Conservation (phyloP, 2,797 vertebrate genomes). For the Pipistrellus pygmaeus region DNA sequence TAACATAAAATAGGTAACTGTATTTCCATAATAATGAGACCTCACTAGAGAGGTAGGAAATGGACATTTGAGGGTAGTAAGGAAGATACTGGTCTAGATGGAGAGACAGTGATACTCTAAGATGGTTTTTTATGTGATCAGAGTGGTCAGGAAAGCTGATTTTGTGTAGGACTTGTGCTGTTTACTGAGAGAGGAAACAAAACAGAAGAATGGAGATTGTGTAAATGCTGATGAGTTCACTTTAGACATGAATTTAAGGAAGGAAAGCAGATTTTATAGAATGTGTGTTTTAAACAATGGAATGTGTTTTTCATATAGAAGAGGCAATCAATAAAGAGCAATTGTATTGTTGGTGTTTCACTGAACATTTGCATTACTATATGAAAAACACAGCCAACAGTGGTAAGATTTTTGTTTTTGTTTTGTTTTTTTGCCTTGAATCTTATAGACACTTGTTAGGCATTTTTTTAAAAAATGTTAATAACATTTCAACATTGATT, state of each 20-base stretch:
- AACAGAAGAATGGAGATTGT: constrained; percentile 42
- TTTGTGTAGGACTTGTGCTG: neutral
- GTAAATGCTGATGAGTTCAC: neutral
- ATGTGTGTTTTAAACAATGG: neutral
- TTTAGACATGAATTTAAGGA: constrained; percentile 49
- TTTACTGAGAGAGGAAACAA: constrained; percentile 11
- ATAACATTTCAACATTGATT: constrained; percentile 50
- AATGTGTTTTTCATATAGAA: constrained; percentile 37
- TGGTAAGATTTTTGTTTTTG: neutral
- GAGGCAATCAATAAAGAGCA: neutral
- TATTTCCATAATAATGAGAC: constrained; percentile 35
- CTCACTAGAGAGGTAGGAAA: constrained; percentile 9
- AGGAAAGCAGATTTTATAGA: constrained; percentile 48
- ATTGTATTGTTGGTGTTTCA: constrained; percentile 15
- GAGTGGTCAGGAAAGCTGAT: constrained; percentile 1
- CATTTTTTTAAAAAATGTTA: constrained; percentile 38
- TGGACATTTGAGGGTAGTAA: constrained; percentile 29
- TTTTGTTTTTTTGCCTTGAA: constrained; percentile 8
- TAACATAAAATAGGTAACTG: constrained; percentile 37
- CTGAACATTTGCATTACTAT: constrained; percentile 21
- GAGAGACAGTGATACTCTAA: neutral
- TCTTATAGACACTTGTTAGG: constrained; percentile 45
- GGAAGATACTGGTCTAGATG: neutral
- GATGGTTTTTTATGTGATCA: constrained; percentile 9
- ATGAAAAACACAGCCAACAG: neutral